Conservation (phyloP, 1,140 invertebrate species). For the Drosophila asahinai region DNA sequence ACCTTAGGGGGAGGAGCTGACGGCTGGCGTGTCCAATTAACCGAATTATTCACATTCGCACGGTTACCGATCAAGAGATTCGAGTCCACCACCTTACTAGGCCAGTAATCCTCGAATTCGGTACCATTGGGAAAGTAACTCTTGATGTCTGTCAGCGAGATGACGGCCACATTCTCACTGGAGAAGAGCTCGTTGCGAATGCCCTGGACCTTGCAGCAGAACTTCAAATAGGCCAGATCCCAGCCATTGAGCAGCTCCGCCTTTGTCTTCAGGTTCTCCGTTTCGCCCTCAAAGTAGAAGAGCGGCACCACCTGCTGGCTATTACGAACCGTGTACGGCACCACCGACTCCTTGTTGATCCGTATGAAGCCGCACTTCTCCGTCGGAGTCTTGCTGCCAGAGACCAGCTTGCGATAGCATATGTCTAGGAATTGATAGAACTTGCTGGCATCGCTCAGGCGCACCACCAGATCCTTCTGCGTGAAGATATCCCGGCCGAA, state of each 20-base stretch:
- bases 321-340: constrained; percentile 95
- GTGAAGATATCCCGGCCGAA: constrained; percentile 96
- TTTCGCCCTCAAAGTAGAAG: constrained; percentile 97
- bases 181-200: constrained; percentile 96
- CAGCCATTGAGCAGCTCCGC: constrained; percentile 94
- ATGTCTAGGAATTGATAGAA: constrained; percentile 96
- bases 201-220: constrained; percentile 97
- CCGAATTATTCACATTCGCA: constrained; percentile 86
- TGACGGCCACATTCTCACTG: constrained; percentile 94
- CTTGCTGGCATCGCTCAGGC: constrained; percentile 93
- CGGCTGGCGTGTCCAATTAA: constrained; percentile 88
- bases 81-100: constrained; percentile 92
- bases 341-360: constrained; percentile 97
- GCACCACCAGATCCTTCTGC: constrained; percentile 94
- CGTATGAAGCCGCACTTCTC: constrained; percentile 97
- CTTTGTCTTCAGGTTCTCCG: constrained; percentile 94
- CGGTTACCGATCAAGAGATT: constrained; percentile 89
- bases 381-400: constrained; percentile 88
- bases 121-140: constrained; percentile 95
- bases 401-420: constrained; percentile 93
- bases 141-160: constrained; percentile 95
- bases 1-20: constrained; percentile 85
- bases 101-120: constrained; percentile 96
- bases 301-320: constrained; percentile 95
- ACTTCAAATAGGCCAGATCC: constrained; percentile 96